These are phyloP conservation scores for Chaenodraco wilsoni DNA, from an alignment of 2,797 vertebrate genomes.

Conservation along the genomic window DNA sequence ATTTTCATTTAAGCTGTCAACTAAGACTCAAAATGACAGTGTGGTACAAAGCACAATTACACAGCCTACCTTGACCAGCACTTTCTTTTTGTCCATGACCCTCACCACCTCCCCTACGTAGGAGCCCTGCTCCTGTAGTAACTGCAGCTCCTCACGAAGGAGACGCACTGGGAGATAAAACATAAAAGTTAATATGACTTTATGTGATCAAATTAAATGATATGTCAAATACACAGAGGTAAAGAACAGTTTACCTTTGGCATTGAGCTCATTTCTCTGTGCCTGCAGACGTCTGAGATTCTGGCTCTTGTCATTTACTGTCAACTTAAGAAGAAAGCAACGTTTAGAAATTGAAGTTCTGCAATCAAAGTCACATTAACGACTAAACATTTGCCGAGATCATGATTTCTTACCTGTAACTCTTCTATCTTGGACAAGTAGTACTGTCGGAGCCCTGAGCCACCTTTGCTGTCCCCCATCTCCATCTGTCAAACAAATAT, in stretches of 20 bases:
- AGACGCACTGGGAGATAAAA: slow-evolving; percentile 86
- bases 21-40: background rate
- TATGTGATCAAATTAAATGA: background rate
- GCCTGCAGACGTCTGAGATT: slow-evolving; percentile 96
- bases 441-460: slow-evolving; percentile 94
- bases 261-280: slow-evolving; percentile 96
- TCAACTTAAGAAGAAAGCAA: slow-evolving; percentile 82
- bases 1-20: background rate
- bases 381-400: background rate
- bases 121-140: slow-evolving; percentile 97
- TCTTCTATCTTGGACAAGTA: slow-evolving; percentile 99
- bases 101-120: slow-evolving; percentile 98
- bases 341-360: background rate
- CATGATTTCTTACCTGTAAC: slow-evolving; percentile 87
- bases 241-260: slow-evolving; percentile 86
- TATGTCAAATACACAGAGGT: background rate
- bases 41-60: background rate
- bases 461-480: slow-evolving; percentile 93
- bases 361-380: background rate
- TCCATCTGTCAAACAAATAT: slow-evolving; percentile 88
- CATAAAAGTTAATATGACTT: background rate
- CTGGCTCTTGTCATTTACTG: slow-evolving; percentile 97
- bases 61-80: slow-evolving; percentile 92
- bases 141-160: slow-evolving; percentile 95
- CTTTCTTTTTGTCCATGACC: slow-evolving; percentile 99